phyloP scores from a whole-genome alignment of 92 coral and sea anemone species.

The Palythoa grandis region DNA sequence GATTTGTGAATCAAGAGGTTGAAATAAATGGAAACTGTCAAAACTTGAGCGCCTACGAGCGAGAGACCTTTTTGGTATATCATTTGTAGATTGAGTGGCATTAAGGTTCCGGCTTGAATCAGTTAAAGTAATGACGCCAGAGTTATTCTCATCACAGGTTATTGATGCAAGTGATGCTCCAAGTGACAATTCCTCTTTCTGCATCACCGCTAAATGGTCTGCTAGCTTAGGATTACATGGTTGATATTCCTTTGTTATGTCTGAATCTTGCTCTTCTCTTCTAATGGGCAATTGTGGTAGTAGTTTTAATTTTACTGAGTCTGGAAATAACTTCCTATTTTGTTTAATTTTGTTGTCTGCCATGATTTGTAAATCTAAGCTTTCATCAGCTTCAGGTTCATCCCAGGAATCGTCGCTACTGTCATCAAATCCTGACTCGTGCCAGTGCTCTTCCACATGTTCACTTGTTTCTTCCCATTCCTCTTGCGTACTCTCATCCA shows the following conservation, averaged over 20 bases:
- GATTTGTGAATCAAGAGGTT: constrained; percentile 10
- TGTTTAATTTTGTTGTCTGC: background rate
- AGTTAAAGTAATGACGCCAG: background rate
- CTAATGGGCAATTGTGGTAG: background rate
- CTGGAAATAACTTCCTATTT: background rate
- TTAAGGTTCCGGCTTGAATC: background rate
- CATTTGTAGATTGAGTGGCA: constrained; percentile 1
- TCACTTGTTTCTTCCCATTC: background rate
- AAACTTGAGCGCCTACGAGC: constrained; percentile 25
- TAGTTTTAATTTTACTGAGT: constrained; percentile 6
- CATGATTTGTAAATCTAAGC: background rate
- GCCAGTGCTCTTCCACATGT: background rate
- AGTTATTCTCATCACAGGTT: background rate
- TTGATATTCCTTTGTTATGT: background rate
- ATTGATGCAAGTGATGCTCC: background rate
- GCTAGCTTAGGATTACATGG: background rate
- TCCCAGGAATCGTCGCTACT: constrained; percentile 21
- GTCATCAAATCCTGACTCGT: background rate
- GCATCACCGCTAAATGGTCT: background rate
- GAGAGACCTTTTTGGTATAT: background rate
- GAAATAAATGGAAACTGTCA: background rate
- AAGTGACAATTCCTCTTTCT: background rate
- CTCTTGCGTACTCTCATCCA: constrained; percentile 3
- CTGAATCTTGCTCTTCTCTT: background rate
- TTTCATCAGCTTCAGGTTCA: constrained; percentile 27